Evolutionary conservation across 2,113 vertebrate species (phyloP).

Genomic region (Callaeas wilsoni): DNA sequence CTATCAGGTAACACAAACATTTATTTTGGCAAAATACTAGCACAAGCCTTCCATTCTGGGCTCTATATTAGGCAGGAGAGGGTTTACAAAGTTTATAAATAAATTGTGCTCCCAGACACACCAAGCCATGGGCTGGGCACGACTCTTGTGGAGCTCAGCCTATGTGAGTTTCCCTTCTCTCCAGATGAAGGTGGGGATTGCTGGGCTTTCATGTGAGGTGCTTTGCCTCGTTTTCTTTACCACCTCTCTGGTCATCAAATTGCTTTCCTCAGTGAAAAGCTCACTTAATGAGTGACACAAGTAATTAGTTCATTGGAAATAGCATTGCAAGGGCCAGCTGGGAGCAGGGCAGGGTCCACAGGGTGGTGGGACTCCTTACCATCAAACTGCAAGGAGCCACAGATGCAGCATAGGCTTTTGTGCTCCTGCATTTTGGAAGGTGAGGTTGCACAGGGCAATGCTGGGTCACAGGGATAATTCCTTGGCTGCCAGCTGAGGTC

Average conservation of each 20-base stretch:
- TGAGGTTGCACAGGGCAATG: neutral
- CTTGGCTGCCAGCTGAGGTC: neutral
- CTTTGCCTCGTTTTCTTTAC: neutral
- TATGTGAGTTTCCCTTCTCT: neutral
- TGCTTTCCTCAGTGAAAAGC: neutral
- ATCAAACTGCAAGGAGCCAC: neutral
- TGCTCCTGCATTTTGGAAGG: neutral
- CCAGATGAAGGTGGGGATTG: neutral
- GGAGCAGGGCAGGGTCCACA: neutral
- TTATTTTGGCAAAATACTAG: neutral
- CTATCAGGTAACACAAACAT: neutral
- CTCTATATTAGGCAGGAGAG: neutral
- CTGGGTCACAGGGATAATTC: neutral
- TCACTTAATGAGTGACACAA: neutral
- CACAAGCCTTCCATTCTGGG: neutral
- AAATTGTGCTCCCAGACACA: neutral
- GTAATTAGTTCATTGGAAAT: neutral
- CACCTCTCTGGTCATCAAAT: neutral
- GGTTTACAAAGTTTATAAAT: neutral
- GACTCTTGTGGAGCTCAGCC: neutral
- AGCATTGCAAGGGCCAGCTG: neutral
- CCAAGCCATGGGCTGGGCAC: neutral
- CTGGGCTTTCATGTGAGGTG: neutral
- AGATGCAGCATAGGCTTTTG: neutral
- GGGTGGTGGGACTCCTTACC: neutral